Conservation (phyloP, 2,113 vertebrate species). For the Parus major region DNA sequence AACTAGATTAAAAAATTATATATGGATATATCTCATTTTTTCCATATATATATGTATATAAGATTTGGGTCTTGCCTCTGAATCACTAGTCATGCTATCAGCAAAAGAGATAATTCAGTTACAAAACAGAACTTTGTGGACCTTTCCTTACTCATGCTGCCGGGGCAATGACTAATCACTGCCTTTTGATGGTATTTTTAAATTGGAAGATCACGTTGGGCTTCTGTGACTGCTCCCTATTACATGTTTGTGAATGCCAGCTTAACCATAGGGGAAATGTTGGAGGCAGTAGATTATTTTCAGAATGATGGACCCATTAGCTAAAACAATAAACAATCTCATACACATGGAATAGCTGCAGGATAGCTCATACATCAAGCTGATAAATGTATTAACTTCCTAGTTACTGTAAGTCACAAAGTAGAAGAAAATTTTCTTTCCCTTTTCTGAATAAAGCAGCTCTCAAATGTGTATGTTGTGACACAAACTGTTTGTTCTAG, state of each 20-base stretch:
- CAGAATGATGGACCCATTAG: slow-evolving; percentile 49
- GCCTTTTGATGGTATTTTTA: slow-evolving; percentile 29
- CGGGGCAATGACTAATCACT: slow-evolving; percentile 15
- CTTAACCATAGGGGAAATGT: slow-evolving; percentile 3
- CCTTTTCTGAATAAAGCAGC: background rate
- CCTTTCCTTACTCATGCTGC: slow-evolving; percentile 25
- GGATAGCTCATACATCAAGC: slow-evolving; percentile 34
- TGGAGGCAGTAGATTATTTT: slow-evolving; percentile 38
- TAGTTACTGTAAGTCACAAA: slow-evolving; percentile 11
- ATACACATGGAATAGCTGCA: slow-evolving; percentile 7
- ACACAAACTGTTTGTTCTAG: background rate
- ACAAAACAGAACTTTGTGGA: background rate
- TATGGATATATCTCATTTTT: background rate
- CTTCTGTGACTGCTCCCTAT: background rate
- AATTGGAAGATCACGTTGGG: slow-evolving; percentile 24
- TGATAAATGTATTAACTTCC: slow-evolving; percentile 53
- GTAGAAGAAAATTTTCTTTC: background rate
- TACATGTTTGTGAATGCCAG: background rate
- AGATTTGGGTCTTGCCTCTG: background rate
- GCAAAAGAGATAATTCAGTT: background rate
- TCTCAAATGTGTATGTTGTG: background rate
- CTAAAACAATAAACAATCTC: slow-evolving; percentile 40
- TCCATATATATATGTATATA: background rate
- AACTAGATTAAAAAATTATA: background rate
- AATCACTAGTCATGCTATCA: background rate